Percentiles rank a stretch among this genome's conserved stretches.
phyloP scores from a whole-genome alignment of 2,888 invertebrate species.

The Diabrotica balteata region DNA sequence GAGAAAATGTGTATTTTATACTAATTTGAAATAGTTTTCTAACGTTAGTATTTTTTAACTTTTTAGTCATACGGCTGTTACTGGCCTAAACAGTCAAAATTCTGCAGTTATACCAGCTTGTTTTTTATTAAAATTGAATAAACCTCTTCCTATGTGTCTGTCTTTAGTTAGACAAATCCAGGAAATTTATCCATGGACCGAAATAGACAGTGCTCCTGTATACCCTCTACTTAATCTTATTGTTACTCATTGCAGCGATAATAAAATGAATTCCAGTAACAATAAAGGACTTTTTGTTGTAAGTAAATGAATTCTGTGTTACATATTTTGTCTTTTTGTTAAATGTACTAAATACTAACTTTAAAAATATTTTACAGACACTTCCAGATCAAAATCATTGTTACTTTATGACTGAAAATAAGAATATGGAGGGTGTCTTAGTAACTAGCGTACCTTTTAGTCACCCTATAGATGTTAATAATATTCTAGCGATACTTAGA shows the following conservation, averaged over 20 bases:
- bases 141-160: slow-evolving; percentile 85
- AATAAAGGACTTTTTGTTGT: slow-evolving; percentile 86
- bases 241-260: slow-evolving; percentile 79
- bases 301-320: slow-evolving; percentile 53
- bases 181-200: slow-evolving; percentile 67
- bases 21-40: no score
- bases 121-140: slow-evolving; percentile 81
- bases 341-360: not conserved
- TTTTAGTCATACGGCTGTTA: slow-evolving; percentile 78
- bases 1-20: no score
- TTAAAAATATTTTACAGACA: slow-evolving; percentile 65
- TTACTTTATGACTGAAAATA: slow-evolving; percentile 89
- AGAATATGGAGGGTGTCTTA: slow-evolving; percentile 76
- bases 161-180: slow-evolving; percentile 74
- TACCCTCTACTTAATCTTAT: slow-evolving; percentile 79
- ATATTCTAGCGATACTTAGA: slow-evolving; percentile 81
- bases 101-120: slow-evolving; percentile 90
- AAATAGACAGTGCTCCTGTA: slow-evolving; percentile 57
- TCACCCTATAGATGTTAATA: slow-evolving; percentile 90
- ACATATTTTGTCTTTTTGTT: no score
- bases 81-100: slow-evolving; percentile 80
- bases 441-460: slow-evolving; percentile 88
- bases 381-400: slow-evolving; percentile 93
- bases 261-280: slow-evolving; percentile 74
- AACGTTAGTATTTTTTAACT: not conserved